These are phyloP conservation scores for Furnarius figulus DNA, from an alignment of 2,113 vertebrate species.

Conservation along the genomic window DNA sequence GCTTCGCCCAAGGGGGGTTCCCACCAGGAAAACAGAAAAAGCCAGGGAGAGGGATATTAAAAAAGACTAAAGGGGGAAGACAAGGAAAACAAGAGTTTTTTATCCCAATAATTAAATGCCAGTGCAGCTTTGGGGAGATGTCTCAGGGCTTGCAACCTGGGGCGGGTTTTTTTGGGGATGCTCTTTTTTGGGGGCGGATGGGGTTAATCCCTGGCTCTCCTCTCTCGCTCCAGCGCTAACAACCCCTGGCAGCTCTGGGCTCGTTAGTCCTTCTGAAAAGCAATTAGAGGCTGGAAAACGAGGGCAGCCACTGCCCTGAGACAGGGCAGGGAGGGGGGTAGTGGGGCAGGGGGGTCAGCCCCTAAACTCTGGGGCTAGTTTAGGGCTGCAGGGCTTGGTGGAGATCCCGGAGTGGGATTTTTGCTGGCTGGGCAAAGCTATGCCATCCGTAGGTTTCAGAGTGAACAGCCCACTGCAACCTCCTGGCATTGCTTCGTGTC, in stretches of 20 bases:
- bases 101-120: neutral
- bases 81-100: neutral
- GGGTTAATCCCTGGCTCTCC: slow-evolving; percentile 26
- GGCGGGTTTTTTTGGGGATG: neutral
- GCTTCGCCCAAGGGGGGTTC: slow-evolving; percentile 21
- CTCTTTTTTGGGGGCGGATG: neutral
- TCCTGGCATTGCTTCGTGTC: fast-evolving
- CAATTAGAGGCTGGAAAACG: slow-evolving; percentile 42
- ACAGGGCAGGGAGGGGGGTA: neutral
- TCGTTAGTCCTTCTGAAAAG: slow-evolving; percentile 34
- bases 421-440: fast-evolving
- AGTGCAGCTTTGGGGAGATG: neutral
- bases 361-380: neutral
- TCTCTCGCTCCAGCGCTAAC: slow-evolving; percentile 45
- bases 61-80: neutral
- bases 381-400: fast-evolving
- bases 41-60: neutral
- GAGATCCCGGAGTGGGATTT: fast-evolving
- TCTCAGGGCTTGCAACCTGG: neutral
- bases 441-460: neutral
- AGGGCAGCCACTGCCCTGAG: neutral
- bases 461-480: too few relatives aligned
- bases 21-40: neutral
- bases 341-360: neutral
- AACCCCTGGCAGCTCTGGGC: slow-evolving; percentile 56